Conservation (phyloP, 1,140 invertebrate genomes). For the Lepidotrigona ventralis region DNA sequence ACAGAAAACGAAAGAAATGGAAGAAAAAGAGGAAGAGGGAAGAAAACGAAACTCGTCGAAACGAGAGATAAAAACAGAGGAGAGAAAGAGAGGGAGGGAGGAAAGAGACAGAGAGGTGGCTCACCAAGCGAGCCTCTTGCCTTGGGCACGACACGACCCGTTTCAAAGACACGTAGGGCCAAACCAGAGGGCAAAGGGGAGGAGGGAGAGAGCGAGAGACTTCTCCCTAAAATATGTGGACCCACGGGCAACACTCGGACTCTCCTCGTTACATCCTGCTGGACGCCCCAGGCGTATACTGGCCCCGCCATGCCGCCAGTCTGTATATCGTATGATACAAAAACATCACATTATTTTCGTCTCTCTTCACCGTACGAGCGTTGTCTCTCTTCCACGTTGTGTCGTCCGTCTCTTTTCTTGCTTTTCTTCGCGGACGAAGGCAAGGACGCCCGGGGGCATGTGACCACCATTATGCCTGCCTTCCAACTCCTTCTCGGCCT, state of each 20-base stretch:
- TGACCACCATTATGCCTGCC: conserved; percentile 74
- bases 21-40: not conserved
- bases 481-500: conserved; percentile 41
- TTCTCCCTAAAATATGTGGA: conserved; percentile 79
- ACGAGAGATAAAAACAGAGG: not conserved
- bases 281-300: conserved; percentile 64
- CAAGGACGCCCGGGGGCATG: conserved; percentile 63
- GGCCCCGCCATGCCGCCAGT: conserved; percentile 61
- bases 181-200: conserved; percentile 62
- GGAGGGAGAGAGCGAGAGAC: conserved; percentile 57
- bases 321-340: conserved; percentile 78
- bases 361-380: conserved; percentile 45
- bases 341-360: conserved; percentile 78
- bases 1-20: not conserved
- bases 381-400: conserved; percentile 11
- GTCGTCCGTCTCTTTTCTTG: conserved; percentile 44
- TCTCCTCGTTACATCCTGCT: conserved; percentile 76
- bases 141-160: conserved; percentile 73
- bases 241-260: conserved; percentile 74
- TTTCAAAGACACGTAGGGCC: conserved; percentile 75
- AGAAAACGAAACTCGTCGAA: not conserved
- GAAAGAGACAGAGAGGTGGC: not conserved
- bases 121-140: conserved; percentile 54
- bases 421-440: conserved; percentile 55
- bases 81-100: not conserved